These are phyloP conservation scores for Aspidapion aeneum DNA, from an alignment of 2,888 invertebrate genomes.

Conservation along the genomic window DNA sequence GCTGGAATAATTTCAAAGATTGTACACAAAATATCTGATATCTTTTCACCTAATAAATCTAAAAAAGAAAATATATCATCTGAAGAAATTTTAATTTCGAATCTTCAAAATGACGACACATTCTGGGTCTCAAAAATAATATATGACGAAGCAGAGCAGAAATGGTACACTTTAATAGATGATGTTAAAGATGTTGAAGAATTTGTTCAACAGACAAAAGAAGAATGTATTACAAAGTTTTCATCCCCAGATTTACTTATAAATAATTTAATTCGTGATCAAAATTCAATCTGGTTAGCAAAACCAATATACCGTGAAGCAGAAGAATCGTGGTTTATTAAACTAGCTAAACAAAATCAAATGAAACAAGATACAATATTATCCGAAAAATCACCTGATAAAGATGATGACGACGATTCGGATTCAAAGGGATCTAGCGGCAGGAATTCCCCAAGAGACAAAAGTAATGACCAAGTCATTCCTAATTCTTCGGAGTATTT, in stretches of 20 bases:
- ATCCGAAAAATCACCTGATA: slow-evolving; percentile 39
- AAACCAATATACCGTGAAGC: slow-evolving; percentile 62
- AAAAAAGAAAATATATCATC: slow-evolving; percentile 36
- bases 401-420: slow-evolving; percentile 57
- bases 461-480: slow-evolving; percentile 20
- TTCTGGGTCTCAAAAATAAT: slow-evolving; percentile 60
- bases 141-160: slow-evolving; percentile 65
- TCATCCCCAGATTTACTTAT: not conserved
- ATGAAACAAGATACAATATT: slow-evolving; percentile 25
- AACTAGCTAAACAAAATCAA: slow-evolving; percentile 28
- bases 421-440: slow-evolving; percentile 61
- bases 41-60: slow-evolving; percentile 33
- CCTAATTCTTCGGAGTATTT: slow-evolving; percentile 41
- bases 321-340: slow-evolving; percentile 54
- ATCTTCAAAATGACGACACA: slow-evolving; percentile 45
- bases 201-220: not conserved
- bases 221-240: not conserved
- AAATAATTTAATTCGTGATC: slow-evolving; percentile 39
- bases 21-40: slow-evolving; percentile 37
- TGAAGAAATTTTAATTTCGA: slow-evolving; percentile 24
- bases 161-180: slow-evolving; percentile 21
- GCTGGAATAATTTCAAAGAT: slow-evolving; percentile 36
- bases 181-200: slow-evolving; percentile 15
- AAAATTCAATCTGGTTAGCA: slow-evolving; percentile 60
- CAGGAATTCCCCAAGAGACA: slow-evolving; percentile 42